Base-by-base conservation (phyloP, 2,888 invertebrate species). In the Pteria penguin region DNA sequence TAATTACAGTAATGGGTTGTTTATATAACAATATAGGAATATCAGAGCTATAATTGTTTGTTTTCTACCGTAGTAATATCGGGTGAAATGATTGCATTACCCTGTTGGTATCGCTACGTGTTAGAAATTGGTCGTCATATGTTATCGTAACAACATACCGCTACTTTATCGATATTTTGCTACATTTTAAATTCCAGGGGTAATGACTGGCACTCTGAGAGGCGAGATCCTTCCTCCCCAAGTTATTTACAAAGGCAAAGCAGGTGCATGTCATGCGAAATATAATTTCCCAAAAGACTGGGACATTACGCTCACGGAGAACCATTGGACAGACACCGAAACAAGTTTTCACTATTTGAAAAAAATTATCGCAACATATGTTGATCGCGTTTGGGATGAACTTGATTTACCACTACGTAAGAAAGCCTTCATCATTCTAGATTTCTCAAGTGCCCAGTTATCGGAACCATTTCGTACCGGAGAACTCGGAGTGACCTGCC, bases 361-460 rank as follows among this genome's bases (percentile, higher is more conserved):
- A 27, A 66, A 66, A 24, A 66, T 54, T 11, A 66, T 66, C 2
- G 45, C 31, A 24, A 52, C 66, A 27, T 66, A 66, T 54, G 66
- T 66, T 26, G 22, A 31, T 27, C 54, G 45, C 11, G 24, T 67
- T n/a, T 32, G 54, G 24, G 67, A 67, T 27, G 54, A 67, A 4
- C 32, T 67, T 55, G 57, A 67, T 22, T 45, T 67, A 4, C 57
- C 55, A 4, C n/a, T 67, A 5, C 54, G 24, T 57, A 29, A 67
- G 24, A 67, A 67, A 32, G 52, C 67, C 27, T 32, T 67, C 22
- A 67, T 67, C 18, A 29, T 67, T 29, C n/a, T 57, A 2, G 57
- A 67, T 32, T 67, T 54, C 2, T 67, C 55, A n/a, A 67, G 65
- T 65, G 65, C 52, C n/a, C 65, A 45, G 31, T 31, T 65, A 3